Evolutionary conservation across 2,888 invertebrate species (phyloP).

Genomic region (Mycogona germanica): DNA sequence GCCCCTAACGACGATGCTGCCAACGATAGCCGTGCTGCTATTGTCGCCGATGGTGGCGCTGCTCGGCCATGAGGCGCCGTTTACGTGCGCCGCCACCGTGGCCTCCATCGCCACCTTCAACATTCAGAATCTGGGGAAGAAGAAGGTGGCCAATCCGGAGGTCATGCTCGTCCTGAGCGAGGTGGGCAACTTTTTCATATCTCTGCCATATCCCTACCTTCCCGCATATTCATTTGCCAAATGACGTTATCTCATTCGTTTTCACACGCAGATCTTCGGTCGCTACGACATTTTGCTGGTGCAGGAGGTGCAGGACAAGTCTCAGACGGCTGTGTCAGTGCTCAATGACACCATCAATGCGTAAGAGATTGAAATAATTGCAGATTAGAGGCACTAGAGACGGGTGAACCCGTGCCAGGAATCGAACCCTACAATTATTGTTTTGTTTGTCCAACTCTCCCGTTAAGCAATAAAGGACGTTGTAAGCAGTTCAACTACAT

Average conservation of each 20-base stretch:
- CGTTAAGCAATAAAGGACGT: not conserved
- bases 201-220: too few relatives aligned
- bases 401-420: too few relatives aligned
- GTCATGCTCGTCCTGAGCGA: not conserved
- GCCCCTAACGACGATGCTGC: too few relatives aligned
- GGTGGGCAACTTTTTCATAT: too few relatives aligned
- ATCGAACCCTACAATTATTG: too few relatives aligned
- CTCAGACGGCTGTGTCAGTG: not conserved
- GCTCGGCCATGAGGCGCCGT: too few relatives aligned
- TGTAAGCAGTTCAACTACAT: not conserved
- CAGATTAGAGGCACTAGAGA: not conserved
- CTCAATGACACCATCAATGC: not conserved
- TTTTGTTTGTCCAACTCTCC: not conserved
- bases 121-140: conserved; percentile 6
- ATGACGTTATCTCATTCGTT: not conserved
- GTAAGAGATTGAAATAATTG: not conserved
- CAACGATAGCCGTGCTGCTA: too few relatives aligned
- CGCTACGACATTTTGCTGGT: conserved; percentile 3
- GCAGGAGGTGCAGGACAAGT: conserved; percentile 9
- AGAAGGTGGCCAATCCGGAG: not conserved
- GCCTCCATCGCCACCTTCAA: conserved; percentile 10
- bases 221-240: not conserved
- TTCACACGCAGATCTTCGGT: not conserved
- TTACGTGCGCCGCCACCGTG: too few relatives aligned
- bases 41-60: too few relatives aligned